phyloP scores from a whole-genome alignment of 1,140 invertebrate genomes.

The Pteromalus puparum region DNA sequence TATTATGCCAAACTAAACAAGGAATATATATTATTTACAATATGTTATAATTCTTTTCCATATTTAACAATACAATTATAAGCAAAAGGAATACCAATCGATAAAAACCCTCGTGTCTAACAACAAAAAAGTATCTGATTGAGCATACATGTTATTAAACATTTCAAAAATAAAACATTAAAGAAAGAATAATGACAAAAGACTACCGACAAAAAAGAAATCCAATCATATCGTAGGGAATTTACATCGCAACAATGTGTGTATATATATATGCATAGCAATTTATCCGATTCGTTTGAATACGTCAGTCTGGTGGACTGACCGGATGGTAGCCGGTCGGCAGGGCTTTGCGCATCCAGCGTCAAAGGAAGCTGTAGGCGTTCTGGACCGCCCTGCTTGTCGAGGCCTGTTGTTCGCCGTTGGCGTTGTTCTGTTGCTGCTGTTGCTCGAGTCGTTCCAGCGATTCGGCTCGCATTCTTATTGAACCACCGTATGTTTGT shows the following conservation, averaged over 20 bases:
- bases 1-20: background rate
- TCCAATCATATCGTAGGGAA: background rate
- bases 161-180: constrained; percentile 38
- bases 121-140: background rate
- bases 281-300: background rate
- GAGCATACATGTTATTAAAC: background rate
- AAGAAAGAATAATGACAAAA: background rate
- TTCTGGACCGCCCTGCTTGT: constrained; percentile 82
- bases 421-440: constrained; percentile 55
- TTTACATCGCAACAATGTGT: constrained; percentile 1
- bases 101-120: background rate
- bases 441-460: constrained; percentile 80
- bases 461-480: constrained; percentile 80
- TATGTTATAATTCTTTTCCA: background rate
- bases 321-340: constrained; percentile 64
- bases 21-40: too few relatives aligned
- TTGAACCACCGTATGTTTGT: constrained; percentile 80
- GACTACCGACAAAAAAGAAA: background rate
- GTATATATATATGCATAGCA: background rate
- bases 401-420: constrained; percentile 63
- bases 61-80: background rate
- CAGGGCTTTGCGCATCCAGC: constrained; percentile 68
- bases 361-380: constrained; percentile 84
- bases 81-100: background rate
- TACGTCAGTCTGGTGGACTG: constrained; percentile 64